Evolutionary conservation across 2,888 invertebrate species (phyloP), one percentile per base, ranked within the genome.

Genomic region (Sphinx pinastri): DNA sequence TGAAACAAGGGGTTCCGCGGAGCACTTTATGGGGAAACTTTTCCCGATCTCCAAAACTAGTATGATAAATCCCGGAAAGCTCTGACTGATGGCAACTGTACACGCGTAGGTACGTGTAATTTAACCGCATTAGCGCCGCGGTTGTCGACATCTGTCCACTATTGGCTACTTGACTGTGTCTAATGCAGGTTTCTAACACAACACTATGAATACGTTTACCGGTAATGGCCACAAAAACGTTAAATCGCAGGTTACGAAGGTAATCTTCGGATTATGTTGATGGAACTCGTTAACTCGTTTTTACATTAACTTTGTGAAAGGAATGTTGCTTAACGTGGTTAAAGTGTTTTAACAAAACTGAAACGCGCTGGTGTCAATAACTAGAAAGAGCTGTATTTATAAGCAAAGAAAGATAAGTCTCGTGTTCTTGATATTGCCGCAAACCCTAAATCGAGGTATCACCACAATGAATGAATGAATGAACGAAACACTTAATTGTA

Each of bases 111-210:
- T 49, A 63, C 10, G 49, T 49, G 47, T 60, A 60, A 45, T 60
- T 60, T 49, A 63, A 19, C 49, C 13, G 63, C 63, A 63, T 63
- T 63, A 63, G 49, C 63, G 16, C 60, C 16, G 14, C 47, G 6
- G 14, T 58, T 58, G 60, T n/a, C 59, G 38, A 60, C 63, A 63
- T 55, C 49, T 63, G 63, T 63, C 49, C 63, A 63, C 60, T 60
- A 60, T 19, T 47, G 63, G 63, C 13, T 16, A 47, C 63, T 49
- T 63, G 60, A 60, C 8, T 59, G 58, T 60, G 49, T 63, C 19
- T 63, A 63, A 63, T 49, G 63, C 49, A 49, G 63, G 63, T 63
- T 47, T 19, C 7, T 38, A n/a, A 45, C 31, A 45, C 63, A 63
- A 49, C 13, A 47, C 47, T 63, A 49, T 63, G 63, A 19, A 63